Evolutionary conservation across 2,888 invertebrate genomes (phyloP).

Genomic region (Tuta absoluta): DNA sequence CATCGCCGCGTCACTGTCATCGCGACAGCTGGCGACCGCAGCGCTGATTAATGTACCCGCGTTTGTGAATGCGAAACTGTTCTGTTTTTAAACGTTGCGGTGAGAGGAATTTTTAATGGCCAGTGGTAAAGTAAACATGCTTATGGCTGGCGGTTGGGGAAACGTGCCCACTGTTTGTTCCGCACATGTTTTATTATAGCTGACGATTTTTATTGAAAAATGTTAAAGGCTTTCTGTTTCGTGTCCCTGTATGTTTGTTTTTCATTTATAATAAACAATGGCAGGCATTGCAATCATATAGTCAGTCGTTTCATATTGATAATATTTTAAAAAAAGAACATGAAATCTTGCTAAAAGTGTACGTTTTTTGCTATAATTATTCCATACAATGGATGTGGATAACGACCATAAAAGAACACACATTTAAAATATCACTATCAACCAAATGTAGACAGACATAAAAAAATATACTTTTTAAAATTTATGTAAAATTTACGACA

Average conservation of each 20-base stretch:
- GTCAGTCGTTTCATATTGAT: too few species aligned
- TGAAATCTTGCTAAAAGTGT: background rate
- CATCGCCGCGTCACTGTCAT: slow-evolving; percentile 28
- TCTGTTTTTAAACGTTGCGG: slow-evolving; percentile 26
- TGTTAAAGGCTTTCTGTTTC: too few species aligned
- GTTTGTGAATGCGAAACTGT: slow-evolving; percentile 27
- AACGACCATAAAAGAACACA: background rate
- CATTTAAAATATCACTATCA: slow-evolving; percentile 8
- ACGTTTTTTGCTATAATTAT: background rate
- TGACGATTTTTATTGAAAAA: background rate
- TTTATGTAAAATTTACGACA: slow-evolving; percentile 49
- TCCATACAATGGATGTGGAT: background rate
- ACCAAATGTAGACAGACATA: background rate
- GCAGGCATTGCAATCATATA: too few species aligned
- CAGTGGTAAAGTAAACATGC: slow-evolving; percentile 11
- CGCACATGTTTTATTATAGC: background rate
- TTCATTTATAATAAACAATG: background rate
- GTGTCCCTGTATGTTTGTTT: too few species aligned
- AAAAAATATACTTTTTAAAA: slow-evolving; percentile 31
- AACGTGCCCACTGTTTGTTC: background rate
- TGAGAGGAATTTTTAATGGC: slow-evolving; percentile 24
- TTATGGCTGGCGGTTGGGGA: background rate
- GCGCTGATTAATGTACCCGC: slow-evolving; percentile 36
- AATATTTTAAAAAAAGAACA: too few species aligned
- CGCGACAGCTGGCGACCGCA: slow-evolving; percentile 32